Base-by-base conservation (phyloP, 1,140 invertebrate species). In the Zelostemma sp. region DNA sequence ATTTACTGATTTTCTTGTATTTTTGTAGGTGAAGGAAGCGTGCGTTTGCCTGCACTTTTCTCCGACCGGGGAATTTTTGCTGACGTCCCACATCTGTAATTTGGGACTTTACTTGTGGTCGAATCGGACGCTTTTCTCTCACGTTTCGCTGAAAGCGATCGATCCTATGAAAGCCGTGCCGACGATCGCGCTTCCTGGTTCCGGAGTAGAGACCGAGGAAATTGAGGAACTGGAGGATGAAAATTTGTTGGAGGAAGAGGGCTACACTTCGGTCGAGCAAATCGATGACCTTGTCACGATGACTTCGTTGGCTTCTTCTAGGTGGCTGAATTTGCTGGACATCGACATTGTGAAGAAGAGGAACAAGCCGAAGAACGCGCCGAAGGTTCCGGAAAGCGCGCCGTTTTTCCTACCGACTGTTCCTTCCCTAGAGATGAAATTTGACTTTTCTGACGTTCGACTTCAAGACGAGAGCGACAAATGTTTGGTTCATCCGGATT, bases 401-500 rank as follows among this genome's bases (percentile, higher is more conserved):
- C 97, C 97, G 0, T 99, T 99, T 86, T 99, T 99, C 79, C 81
- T 99, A 31, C 96, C 97, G 0, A 97, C 96, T 0, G 87, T 97
- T 53, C 89, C 94, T 0, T 94, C 94, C 1, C 82, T 97, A 8
- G 90, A 94, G 63, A 80, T 95, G 1, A 89, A 93, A 77, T 97
- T 98, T 84, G 93, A 94, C 81, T 78, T 93, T 4, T 82, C 86
- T 3, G 82, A 89, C 69, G 78, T 82, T 0, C 77, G 82, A 66
- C 75, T 76, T 9, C 76, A 84, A 1, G 41, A 79, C 4, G 70
- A 84, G 1, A 72, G 66, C 3, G 88, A 86, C 15, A 88, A 88
- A 77, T 61, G 91, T 0, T 69, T 89, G 17, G 86, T 86, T 41
- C 86, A 88, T 6, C 79, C 87, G 2, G 83, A 86, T 18, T 85